Evolutionary conservation across 2,888 invertebrate genomes (phyloP), one percentile per base, ranked within the genome.

Genomic region (Halictus quadricinctus): DNA sequence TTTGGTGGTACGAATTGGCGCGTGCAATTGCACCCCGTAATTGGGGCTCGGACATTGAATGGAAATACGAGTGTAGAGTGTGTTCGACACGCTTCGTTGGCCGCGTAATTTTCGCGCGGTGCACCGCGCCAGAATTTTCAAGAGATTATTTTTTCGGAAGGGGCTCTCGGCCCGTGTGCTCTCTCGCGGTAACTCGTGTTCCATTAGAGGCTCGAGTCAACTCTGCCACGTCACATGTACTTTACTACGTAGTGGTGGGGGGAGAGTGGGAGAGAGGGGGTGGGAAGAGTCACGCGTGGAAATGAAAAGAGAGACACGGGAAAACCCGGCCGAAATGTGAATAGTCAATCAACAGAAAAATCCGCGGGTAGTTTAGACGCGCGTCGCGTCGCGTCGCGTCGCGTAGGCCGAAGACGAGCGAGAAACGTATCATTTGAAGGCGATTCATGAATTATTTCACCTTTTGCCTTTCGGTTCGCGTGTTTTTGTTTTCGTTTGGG

Each of bases 361-460:
- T 86, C 21, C 13, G 29, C 29, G 58, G 1, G 25, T 43, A 50
- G 74, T 75, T 84, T 74, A 43, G 83, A 64, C 70, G 78, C 78
- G 58, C 2, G 50, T 70, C 48, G 77, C 69, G 2, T 7, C 48
- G 77, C 69, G 2, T 7, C 78, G 58, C 2, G 50, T 70, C 48
- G 77, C 69, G 2, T 7, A 0, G 36, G 18, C 15, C 60, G 60
- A 21, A 48, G 69, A 48, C 25, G 58, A 58, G 72, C 77, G 80
- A 10, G 41, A 46, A 46, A 60, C 74, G 80, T 81, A 81, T 83
- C 74, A 90, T 87, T 90, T 84, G 79, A 87, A 81, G 87, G 86
- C 87, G 88, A 91, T 91, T 91, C 92, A 91, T 92, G 91, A 90
- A 92, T 92, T 92, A n/a, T n/a, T n/a, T n/a, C n/a, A n/a, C n/a